Base-by-base conservation (phyloP, 1,140 invertebrate species). In the Trichonephila clavipes region DNA sequence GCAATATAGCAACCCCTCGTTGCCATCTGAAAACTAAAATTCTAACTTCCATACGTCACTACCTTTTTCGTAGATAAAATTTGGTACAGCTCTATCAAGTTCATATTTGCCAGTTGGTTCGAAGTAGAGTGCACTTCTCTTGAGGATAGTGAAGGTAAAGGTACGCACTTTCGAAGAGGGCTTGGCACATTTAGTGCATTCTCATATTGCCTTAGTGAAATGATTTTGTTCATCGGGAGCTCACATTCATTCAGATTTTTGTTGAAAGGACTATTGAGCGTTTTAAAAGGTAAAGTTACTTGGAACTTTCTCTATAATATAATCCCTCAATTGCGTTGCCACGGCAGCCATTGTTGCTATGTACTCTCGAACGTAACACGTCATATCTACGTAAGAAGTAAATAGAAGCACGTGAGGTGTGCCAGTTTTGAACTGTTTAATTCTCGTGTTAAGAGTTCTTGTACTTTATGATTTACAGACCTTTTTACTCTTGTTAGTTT, bases 321-420 rank as follows among this genome's bases (percentile, higher is more conserved):
- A 16, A 34, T 77, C 28, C 28, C 24, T 85, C 44, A 58, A 24
- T 61, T 85, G 19, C 61, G 66, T 89, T 89, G 88, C 88, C 66
- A 89, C 90, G 59, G 77, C 51, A 44, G 90, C 82, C 90, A 92
- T 81, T 92, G 61, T 92, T 92, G 61, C 77, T 81, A 81, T 82
- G 77, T 92, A 51, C 34, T 92, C 82, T 66, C 59, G 77, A 83
- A 44, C 72, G 6, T 44, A 24, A 77, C n/a, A 82, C 51, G 82
- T 77, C 51, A 66, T 1, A 5, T 51, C 66, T 87, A 24, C 34
- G 90, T 83, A 92, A 91, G 83, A 92, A 72, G 91, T 92, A 92
- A 92, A 92, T 92, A 92, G 82, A 92, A 64, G 91, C 91, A 92
- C 91, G 91, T 87, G 89, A 77, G 72, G 59, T 90, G 24, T 88